These are phyloP conservation scores for Sylvilagus bachmani DNA, from an alignment of 2,113 vertebrate genomes.

Conservation along the genomic window DNA sequence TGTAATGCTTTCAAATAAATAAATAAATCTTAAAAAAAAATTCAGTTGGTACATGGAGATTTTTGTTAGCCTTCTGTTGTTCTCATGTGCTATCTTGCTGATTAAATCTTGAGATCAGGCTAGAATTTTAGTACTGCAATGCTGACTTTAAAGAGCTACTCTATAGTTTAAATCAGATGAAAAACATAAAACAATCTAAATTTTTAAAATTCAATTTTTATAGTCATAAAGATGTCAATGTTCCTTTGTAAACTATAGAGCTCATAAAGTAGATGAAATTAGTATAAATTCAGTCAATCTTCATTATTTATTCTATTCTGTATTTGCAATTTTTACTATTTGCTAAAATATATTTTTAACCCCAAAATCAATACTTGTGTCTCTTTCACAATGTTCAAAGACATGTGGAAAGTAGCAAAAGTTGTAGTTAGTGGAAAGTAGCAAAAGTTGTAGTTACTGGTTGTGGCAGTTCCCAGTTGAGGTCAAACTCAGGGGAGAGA, in stretches of 20 bases:
- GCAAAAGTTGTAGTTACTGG: not conserved
- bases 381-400: not conserved
- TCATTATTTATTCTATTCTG: not conserved
- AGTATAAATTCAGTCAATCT: not conserved
- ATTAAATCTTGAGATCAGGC: not conserved
- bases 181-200: not conserved
- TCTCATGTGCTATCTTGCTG: not conserved
- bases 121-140: not conserved
- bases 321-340: slow-evolving; percentile 24
- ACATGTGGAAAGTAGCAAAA: not conserved
- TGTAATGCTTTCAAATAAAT: too few species aligned
- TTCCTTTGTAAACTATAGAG: slow-evolving; percentile 11
- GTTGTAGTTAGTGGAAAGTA: not conserved
- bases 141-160: slow-evolving; percentile 7
- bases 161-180: not conserved
- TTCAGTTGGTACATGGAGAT: not conserved
- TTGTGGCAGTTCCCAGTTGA: not conserved
- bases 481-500: not conserved
- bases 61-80: not conserved
- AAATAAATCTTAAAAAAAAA: not conserved
- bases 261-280: not conserved
- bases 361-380: slow-evolving; percentile 6
- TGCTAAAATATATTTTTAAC: not conserved
- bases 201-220: not conserved
- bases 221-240: not conserved